These are phyloP conservation scores for Mesocentrotus franciscanus DNA, from an alignment of 53 echinoderm and acorn worm species.

Conservation along the genomic window DNA sequence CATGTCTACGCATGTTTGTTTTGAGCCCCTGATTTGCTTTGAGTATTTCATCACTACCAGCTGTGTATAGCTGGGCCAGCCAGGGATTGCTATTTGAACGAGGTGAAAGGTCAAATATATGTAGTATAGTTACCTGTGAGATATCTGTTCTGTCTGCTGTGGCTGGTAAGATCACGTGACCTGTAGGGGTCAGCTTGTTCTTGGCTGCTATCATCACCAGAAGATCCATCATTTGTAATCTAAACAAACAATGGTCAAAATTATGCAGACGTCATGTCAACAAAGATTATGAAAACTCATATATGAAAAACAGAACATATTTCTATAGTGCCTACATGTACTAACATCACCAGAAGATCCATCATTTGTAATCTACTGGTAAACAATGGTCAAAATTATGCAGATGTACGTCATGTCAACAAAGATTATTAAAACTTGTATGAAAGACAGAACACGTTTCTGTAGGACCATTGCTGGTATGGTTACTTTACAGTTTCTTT, in stretches of 20 bases:
- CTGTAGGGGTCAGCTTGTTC: slow-evolving; percentile 86
- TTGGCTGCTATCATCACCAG: slow-evolving; percentile 86
- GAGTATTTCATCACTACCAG: background rate
- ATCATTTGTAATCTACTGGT: slow-evolving; percentile 86
- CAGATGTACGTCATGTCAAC: background rate
- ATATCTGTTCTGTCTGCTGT: slow-evolving; percentile 66
- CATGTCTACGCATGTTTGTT: background rate
- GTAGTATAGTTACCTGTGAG: slow-evolving; percentile 62
- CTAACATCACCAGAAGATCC: slow-evolving; percentile 88
- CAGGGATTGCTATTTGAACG: background rate
- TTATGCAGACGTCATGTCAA: background rate
- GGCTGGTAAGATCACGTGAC: slow-evolving; percentile 70
- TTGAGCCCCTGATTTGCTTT: background rate
- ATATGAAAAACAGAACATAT: no score
- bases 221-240: slow-evolving; percentile 88
- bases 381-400: background rate
- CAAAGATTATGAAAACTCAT: no score
- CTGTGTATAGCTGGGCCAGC: background rate
- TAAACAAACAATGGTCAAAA: slow-evolving; percentile 18
- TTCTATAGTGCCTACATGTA: no score
- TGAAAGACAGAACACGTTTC: no score
- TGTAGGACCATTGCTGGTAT: no score
- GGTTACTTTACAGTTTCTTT: no score
- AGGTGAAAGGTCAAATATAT: slow-evolving; percentile 51
- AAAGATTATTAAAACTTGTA: no score